A percentile compares a stretch with the other conserved stretches of the same genome.
These are phyloP conservation scores for Dromococcyx pavoninus DNA, from an alignment of 2,797 vertebrate species.

Conservation along the genomic window DNA sequence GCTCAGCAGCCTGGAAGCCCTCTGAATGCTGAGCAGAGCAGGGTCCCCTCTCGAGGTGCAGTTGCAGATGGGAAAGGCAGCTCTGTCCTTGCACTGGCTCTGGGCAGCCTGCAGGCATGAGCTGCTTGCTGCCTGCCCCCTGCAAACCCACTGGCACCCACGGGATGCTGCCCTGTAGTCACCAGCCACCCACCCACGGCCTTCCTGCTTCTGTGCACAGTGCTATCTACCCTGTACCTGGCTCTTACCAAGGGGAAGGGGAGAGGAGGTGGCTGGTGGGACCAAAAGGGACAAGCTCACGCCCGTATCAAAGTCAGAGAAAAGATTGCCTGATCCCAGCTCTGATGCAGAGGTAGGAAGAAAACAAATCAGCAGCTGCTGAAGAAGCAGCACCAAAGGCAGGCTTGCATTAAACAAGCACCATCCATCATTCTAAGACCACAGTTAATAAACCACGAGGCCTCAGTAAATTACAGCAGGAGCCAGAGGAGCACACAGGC, in stretches of 20 bases:
- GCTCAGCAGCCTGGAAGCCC: neutral
- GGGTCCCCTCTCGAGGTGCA: neutral
- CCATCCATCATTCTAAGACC: constrained; percentile 7
- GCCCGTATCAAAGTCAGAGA: neutral
- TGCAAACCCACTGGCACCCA: neutral
- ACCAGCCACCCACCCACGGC: neutral
- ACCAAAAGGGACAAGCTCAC: neutral
- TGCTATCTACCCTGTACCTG: rapidly evolving
- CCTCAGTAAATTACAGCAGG: neutral
- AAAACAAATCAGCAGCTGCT: constrained; percentile 13
- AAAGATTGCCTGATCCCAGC: neutral
- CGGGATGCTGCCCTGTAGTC: rapidly evolving
- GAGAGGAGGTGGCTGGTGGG: neutral
- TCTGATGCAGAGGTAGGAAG: neutral
- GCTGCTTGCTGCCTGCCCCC: neutral
- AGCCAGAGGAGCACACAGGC: neutral
- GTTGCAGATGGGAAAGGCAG: neutral
- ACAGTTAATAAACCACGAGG: neutral
- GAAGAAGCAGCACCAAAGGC: neutral
- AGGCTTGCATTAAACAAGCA: neutral
- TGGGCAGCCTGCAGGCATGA: neutral
- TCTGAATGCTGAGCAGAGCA: rapidly evolving
- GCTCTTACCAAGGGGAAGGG: neutral
- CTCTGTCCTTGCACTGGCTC: neutral
- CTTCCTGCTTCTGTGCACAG: neutral